phyloP scores from a whole-genome alignment of 2,113 vertebrate species.

The Aegithalos caudatus region DNA sequence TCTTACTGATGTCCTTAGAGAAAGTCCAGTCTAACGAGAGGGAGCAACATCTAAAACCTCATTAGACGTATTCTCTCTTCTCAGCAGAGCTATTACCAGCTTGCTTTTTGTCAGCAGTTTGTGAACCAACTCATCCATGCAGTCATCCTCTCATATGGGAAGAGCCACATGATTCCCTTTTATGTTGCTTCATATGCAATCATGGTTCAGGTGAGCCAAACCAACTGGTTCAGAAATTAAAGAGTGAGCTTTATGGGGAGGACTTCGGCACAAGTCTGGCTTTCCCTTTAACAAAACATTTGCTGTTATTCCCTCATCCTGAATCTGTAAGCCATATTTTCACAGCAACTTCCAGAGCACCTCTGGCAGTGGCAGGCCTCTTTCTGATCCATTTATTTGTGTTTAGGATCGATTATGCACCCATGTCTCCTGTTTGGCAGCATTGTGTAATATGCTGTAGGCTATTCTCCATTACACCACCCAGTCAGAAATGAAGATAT shows the following conservation, averaged over 20 bases:
- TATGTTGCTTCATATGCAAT: constrained; percentile 51
- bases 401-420: background rate
- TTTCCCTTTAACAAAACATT: background rate
- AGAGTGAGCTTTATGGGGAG: constrained; percentile 9
- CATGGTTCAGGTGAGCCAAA: constrained; percentile 15
- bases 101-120: constrained; percentile 63
- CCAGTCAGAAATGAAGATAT: background rate
- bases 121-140: constrained; percentile 14
- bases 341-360: background rate
- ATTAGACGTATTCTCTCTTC: constrained; percentile 2
- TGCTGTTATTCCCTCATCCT: background rate
- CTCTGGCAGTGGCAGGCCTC: background rate
- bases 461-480: constrained; percentile 29
- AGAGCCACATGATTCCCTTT: constrained; percentile 45
- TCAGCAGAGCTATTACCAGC: constrained; percentile 28
- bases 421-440: background rate
- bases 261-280: background rate
- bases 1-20: background rate
- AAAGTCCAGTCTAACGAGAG: constrained; percentile 14
- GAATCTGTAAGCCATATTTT: background rate
- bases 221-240: constrained; percentile 58
- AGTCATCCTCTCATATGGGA: constrained; percentile 31
- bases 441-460: background rate
- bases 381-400: background rate
- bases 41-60: background rate